Conservation (phyloP, 2,888 invertebrate genomes). For the Dicycla oo region DNA sequence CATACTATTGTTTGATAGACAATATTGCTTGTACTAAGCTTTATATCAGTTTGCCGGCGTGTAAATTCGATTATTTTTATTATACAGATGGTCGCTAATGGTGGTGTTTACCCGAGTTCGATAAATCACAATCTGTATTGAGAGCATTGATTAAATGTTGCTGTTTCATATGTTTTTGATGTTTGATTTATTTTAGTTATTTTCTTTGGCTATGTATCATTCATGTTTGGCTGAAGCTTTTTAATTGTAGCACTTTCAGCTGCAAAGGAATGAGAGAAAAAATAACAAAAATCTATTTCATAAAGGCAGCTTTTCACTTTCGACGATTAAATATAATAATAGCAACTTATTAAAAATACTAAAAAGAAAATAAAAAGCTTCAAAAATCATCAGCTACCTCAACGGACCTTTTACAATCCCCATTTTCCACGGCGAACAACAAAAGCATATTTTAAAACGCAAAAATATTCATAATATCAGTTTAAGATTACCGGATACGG, state of each 20-base stretch:
- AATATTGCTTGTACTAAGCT: slow-evolving; percentile 76
- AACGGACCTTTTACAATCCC: slow-evolving; percentile 37
- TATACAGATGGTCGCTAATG: slow-evolving; percentile 83
- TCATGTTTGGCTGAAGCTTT: slow-evolving; percentile 39
- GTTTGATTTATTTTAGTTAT: slow-evolving; percentile 44
- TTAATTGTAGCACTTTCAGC: slow-evolving; percentile 16
- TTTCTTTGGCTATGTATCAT: slow-evolving; percentile 31
- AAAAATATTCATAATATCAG: slow-evolving; percentile 78
- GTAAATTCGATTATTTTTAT: slow-evolving; percentile 89
- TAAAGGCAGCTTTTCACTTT: background rate
- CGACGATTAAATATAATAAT: slow-evolving; percentile 16
- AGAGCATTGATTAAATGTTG: slow-evolving; percentile 63
- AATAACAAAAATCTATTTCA: background rate
- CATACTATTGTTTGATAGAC: slow-evolving; percentile 78
- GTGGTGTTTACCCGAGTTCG: slow-evolving; percentile 75
- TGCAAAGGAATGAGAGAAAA: background rate
- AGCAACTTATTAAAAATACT: slow-evolving; percentile 3
- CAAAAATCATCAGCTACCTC: slow-evolving; percentile 52
- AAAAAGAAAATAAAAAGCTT: slow-evolving; percentile 3
- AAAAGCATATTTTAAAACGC: slow-evolving; percentile 78
- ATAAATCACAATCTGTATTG: slow-evolving; percentile 80
- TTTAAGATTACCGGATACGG: slow-evolving; percentile 86
- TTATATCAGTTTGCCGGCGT: slow-evolving; percentile 81
- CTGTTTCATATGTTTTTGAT: slow-evolving; percentile 40
- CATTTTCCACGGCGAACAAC: slow-evolving; percentile 77